Base-by-base conservation (phyloP, 2,888 invertebrate genomes). In the Aricia artaxerxes region DNA sequence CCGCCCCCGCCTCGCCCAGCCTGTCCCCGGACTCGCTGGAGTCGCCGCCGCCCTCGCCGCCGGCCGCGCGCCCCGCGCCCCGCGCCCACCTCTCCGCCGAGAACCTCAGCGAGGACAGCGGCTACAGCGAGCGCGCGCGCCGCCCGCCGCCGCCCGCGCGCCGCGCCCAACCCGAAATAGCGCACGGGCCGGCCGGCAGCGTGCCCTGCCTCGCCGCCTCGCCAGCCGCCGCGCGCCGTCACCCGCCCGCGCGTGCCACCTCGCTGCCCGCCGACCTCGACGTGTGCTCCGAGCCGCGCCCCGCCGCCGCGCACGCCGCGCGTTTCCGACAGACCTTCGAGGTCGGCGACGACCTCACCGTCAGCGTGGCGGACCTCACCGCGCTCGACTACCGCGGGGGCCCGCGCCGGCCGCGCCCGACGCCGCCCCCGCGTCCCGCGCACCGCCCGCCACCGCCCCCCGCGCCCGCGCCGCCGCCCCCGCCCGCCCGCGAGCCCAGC, bases 41-140 rank as follows among this genome's bases (percentile, higher is more conserved):
- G 84, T 93, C 93, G 4, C 92, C 93, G 11, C 91, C 92, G 16
- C 87, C 89, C 4, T 90, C 92, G 7, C 93, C 93, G 64, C 92
- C 92, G 82, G 92, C 91, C 7, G 84, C 86, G 69, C 89, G 90
- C 11, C 88, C 90, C 60, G 88, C 91, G 49, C 87, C 91, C 16
- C 91, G 92, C 81, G 86, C 91, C 78, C 96, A 96, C 84, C 95
- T 96, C 84, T 97, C 97, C 75, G 96, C 96, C 38, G 97, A 97
- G 88, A 97, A 97, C 94, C 93, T 97, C 82, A 97, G 97, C 86
- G 97, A 97, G 89, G 97, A 97, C 89, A 97, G 97, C 85, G 97
- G 97, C 79, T 97, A 97, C 90, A 95, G 97, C 86, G 97, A 97
- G 85, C 91, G 92, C 76, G 88, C 92, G 78, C 93, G 92, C 80